phyloP scores from a whole-genome alignment of 2,797 vertebrate species.

The Neopelma chrysocephalum region DNA sequence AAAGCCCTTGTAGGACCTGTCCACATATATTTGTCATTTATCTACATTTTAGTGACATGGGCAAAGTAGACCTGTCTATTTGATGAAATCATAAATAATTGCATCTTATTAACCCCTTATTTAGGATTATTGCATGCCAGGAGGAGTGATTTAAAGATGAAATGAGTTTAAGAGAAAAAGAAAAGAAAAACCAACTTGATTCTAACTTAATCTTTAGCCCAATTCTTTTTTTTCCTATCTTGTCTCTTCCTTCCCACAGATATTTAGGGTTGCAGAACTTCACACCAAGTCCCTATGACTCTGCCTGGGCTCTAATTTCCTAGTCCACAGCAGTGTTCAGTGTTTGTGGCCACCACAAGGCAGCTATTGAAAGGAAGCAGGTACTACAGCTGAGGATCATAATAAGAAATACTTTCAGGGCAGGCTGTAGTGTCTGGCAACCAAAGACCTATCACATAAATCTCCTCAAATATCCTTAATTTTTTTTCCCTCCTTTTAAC shows the following conservation, averaged over 20 bases:
- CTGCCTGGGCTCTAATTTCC: constrained; percentile 66
- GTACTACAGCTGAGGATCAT: constrained; percentile 64
- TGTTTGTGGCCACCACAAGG: constrained; percentile 69
- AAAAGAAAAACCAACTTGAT: background rate
- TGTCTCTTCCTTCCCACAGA: constrained; percentile 70
- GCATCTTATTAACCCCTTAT: constrained; percentile 11
- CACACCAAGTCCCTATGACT: constrained; percentile 66
- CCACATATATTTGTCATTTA: background rate
- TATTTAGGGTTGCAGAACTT: constrained; percentile 71
- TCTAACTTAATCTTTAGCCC: constrained; percentile 56
- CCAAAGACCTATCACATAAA: background rate
- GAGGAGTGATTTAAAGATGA: constrained; percentile 28
- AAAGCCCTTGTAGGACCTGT: background rate
- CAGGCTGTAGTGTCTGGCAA: constrained; percentile 51
- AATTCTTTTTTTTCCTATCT: constrained; percentile 65
- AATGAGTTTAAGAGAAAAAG: background rate
- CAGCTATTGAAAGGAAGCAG: constrained; percentile 70
- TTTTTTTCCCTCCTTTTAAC: background rate
- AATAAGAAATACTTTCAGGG: constrained; percentile 34
- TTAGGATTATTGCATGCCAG: constrained; percentile 56
- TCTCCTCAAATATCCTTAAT: background rate
- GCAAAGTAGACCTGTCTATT: background rate
- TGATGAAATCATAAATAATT: background rate
- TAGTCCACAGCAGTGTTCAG: constrained; percentile 68
- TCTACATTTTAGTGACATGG: background rate